These are phyloP conservation scores for Trogon melanurus DNA, from an alignment of 2,113 vertebrate genomes.

Conservation along the genomic window DNA sequence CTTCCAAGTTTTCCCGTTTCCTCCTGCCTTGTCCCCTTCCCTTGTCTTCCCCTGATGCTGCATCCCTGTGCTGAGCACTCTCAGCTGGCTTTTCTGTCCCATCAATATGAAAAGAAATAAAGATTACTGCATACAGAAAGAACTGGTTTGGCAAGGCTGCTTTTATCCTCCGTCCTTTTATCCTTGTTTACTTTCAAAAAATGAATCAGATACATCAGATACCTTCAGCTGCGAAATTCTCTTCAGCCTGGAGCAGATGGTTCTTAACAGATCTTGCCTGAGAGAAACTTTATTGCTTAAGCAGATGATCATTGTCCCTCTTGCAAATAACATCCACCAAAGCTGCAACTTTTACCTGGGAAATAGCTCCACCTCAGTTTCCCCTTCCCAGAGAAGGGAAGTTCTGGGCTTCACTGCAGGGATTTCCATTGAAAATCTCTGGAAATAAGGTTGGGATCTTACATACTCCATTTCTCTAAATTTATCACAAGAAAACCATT, in stretches of 20 bases:
- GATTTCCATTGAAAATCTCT: neutral
- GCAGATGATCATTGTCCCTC: neutral
- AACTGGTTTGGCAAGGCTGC: neutral
- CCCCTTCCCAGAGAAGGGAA: neutral
- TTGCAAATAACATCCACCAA: neutral
- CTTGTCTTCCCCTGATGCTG: neutral
- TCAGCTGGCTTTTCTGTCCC: neutral
- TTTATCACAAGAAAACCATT: neutral
- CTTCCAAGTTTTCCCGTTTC: accelerated
- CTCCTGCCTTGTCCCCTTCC: accelerated
- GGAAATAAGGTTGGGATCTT: neutral
- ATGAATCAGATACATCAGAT: neutral
- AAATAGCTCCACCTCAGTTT: neutral
- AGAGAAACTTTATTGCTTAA: neutral
- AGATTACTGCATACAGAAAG: neutral
- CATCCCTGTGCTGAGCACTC: neutral
- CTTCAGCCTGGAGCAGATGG: neutral
- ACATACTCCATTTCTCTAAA: neutral
- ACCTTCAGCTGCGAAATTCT: neutral
- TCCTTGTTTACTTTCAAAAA: neutral
- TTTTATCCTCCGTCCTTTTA: neutral
- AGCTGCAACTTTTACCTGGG: neutral
- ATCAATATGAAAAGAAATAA: neutral
- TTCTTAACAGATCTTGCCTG: too few species aligned
- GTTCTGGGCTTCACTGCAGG: neutral